phyloP scores from a whole-genome alignment of 2,113 vertebrate species.

The Cairina moschata region DNA sequence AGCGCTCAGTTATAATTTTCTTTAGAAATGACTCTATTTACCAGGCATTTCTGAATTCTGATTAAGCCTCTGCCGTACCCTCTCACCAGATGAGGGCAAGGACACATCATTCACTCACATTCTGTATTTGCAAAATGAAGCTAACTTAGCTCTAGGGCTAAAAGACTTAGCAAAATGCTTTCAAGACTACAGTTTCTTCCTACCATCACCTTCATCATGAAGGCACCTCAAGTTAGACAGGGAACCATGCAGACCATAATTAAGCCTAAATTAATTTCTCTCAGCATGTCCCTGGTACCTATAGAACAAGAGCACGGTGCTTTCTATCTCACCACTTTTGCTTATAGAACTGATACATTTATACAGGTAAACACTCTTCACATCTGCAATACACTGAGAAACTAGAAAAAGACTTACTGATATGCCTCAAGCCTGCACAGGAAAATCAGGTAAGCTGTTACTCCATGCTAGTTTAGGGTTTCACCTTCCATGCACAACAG shows the following conservation, averaged over 20 bases:
- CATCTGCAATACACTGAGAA: not conserved
- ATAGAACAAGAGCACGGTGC: not conserved
- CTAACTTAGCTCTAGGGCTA: not conserved
- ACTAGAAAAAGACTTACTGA: not conserved
- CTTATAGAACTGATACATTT: not conserved
- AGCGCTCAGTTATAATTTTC: not conserved
- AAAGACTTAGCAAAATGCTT: not conserved
- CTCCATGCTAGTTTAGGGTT: not conserved
- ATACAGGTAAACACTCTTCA: not conserved
- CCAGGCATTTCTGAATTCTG: not conserved
- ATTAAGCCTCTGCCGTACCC: not conserved
- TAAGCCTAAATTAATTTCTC: not conserved
- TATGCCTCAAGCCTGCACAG: not conserved
- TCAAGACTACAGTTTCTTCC: not conserved
- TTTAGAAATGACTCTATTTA: not conserved
- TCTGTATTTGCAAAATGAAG: not conserved
- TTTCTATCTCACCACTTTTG: not conserved
- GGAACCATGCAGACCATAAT: not conserved
- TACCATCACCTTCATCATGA: not conserved
- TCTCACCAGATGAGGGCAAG: not conserved
- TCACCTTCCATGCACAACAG: not conserved
- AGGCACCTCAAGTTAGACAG: not conserved
- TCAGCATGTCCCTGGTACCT: not conserved
- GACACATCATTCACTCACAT: not conserved
- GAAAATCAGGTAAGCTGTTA: not conserved